These are phyloP conservation scores for Morphnarchus princeps DNA, from an alignment of 2,113 vertebrate species.

Conservation along the genomic window DNA sequence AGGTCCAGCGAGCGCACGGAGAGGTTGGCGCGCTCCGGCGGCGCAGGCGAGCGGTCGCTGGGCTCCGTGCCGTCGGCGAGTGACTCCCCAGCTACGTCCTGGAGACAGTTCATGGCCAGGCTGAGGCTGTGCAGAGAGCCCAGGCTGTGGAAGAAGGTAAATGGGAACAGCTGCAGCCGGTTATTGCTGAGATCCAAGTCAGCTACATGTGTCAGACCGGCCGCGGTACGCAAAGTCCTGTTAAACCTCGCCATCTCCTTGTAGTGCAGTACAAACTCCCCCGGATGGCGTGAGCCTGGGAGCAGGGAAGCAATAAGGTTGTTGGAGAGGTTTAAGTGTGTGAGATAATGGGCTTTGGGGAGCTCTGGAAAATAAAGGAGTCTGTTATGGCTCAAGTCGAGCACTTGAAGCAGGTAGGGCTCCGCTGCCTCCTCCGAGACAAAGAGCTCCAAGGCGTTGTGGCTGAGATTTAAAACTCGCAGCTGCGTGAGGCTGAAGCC, in stretches of 20 bases:
- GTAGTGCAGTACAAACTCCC: slow-evolving; percentile 45
- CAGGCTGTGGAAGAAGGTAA: slow-evolving; percentile 69
- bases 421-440: neutral
- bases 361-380: slow-evolving; percentile 76
- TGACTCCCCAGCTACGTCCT: slow-evolving; percentile 25
- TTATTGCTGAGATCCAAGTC: slow-evolving; percentile 81
- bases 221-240: neutral
- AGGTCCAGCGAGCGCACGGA: slow-evolving; percentile 71
- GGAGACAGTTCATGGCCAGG: slow-evolving; percentile 78
- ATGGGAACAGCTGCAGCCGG: slow-evolving; percentile 67
- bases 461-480: slow-evolving; percentile 75
- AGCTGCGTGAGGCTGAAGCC: slow-evolving; percentile 76
- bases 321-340: slow-evolving; percentile 77
- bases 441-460: slow-evolving; percentile 77
- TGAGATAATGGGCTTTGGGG: slow-evolving; percentile 57
- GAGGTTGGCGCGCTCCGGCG: neutral
- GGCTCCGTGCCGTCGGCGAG: accelerated
- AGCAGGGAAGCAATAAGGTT: slow-evolving; percentile 69
- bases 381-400: slow-evolving; percentile 79
- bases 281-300: neutral
- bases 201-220: slow-evolving; percentile 41
- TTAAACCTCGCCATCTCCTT: slow-evolving; percentile 40
- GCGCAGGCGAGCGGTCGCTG: accelerated
- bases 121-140: slow-evolving; percentile 70
- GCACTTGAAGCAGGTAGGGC: slow-evolving; percentile 69